Base-by-base conservation (phyloP, 2,113 vertebrate genomes). In the Excalfactoria chinensis region DNA sequence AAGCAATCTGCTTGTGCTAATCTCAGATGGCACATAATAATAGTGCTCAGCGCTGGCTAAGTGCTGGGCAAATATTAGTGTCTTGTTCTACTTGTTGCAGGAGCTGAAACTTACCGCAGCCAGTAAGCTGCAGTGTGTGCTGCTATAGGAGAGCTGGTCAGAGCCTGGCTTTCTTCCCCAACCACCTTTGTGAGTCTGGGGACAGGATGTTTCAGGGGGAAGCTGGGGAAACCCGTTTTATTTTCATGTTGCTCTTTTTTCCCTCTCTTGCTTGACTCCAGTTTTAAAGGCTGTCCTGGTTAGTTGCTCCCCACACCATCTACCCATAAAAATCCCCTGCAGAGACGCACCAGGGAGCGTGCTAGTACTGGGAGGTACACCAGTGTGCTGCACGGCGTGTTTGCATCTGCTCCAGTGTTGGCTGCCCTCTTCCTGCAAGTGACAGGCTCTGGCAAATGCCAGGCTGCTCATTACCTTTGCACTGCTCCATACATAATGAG, bases 31-130 rank as follows among this genome's bases (percentile, higher is more conserved):
- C 59, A 34, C 78, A 34, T 75, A 34, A 41, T 21, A 75, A 79
- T 28, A 35, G 63, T 34, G 84, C 84, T 92, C 70, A 62, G 78
- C 37, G 2, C 30, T 51, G n/a, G 77, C 48, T 89, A 83, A 95
- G 90, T 91, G 83, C 91, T 94, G 60, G 55, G 78, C 93, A 96
- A 95, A 94, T 72, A 94, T 51, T 59, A 22, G 59, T 37, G 40
- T 4, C 23, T 44, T 11, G 22, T 35, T 68, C 32, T 37, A n/a
- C 75, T 67, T 69, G 63, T 88, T 82, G 84, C 55, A 85, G 68
- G 43, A 73, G 59, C 87, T 80, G 59, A 32, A 59, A 68, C 37
- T 87, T 48, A 23, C 55, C 55, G 4, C 17, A 4, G 18, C 37
- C 16, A 2, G 34, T 15, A 28, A 76, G 21, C 41, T 32, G 0